Conservation (phyloP, 2,797 vertebrate species). For the Microctenopoma steveboyesi region DNA sequence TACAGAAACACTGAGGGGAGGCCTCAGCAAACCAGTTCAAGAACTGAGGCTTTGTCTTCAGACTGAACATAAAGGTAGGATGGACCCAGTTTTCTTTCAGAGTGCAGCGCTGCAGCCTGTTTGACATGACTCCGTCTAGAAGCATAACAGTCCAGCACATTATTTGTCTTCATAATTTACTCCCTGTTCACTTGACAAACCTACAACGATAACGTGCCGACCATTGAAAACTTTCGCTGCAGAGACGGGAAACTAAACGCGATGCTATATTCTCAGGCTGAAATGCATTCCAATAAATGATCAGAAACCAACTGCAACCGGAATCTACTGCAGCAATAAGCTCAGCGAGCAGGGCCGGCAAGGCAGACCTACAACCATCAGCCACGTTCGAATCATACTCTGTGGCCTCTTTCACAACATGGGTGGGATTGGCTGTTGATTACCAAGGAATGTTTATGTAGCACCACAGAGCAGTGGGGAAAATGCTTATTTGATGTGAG, state of each 20-base stretch:
- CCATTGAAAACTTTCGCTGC: background rate
- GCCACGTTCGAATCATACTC: constrained; percentile 63
- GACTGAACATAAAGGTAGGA: constrained; percentile 43
- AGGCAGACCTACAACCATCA: constrained; percentile 51
- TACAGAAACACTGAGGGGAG: constrained; percentile 69
- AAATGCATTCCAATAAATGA: constrained; percentile 27
- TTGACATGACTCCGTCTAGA: background rate
- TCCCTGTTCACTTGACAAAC: constrained; percentile 2
- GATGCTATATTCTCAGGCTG: constrained; percentile 1
- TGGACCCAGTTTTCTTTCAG: background rate
- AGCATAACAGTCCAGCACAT: background rate
- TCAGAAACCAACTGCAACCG: constrained; percentile 17
- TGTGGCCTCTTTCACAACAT: constrained; percentile 77
- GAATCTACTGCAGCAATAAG: constrained; percentile 28
- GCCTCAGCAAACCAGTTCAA: constrained; percentile 64
- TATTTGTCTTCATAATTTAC: background rate
- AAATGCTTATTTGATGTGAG: constrained; percentile 72
- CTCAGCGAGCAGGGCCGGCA: constrained; percentile 16
- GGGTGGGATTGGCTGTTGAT: constrained; percentile 76
- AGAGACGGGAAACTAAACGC: background rate
- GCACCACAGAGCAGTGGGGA: constrained; percentile 64
- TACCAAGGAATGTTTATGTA: constrained; percentile 77
- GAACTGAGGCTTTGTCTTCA: constrained; percentile 57
- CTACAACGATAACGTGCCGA: background rate
- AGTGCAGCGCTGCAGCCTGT: background rate